Evolutionary conservation across 2,888 invertebrate species (phyloP), one percentile per base, ranked within the genome.

Genomic region (Idaea straminata): DNA sequence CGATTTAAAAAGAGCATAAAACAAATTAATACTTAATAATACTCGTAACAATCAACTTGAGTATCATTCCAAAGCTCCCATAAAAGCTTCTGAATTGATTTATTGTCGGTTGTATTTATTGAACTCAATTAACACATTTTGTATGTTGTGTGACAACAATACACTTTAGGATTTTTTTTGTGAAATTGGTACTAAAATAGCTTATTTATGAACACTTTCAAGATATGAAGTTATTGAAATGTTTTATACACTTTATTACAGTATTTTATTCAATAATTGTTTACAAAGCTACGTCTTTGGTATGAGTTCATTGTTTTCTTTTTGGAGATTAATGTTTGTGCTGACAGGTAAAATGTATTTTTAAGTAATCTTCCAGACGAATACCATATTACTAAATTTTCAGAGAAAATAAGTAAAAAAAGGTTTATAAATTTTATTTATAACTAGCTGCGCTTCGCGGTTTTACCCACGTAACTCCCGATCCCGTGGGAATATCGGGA

Each of bases 281-380:
- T 47, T 47, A 47, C 47, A 47, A 47, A 47, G 13, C 47, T 13
- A 47, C 47, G 5, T 0, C 47, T 47, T 47, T 47, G 47, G 47
- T 47, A 47, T 47, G 47, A 47, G 47, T 47, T 47, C 47, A 47
- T 47, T 47, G 47, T 47, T 47, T 47, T 47, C 47, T 47, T 47
- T 47, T 47, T 13, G 3, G 13, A 47, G 47, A 47, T 47, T 47
- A 10, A 47, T 47, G 47, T 47, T 47, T 47, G 47, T 47, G 47
- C 47, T 13, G 47, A 47, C 47, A 47, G 47, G 47, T 47, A 47
- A 47, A 47, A 7, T 47, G 4, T 13, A 7, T 7, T 47, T 47
- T 4, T 47, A 13, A 47, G 47, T 47, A 4, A 47, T 7, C 47
- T 47, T 13, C 10, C 4, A 10, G 10, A 47, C 47, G 47, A 13